Base-by-base conservation (phyloP, 92 coral and sea anemone species). In the Epizoanthus scotinus region DNA sequence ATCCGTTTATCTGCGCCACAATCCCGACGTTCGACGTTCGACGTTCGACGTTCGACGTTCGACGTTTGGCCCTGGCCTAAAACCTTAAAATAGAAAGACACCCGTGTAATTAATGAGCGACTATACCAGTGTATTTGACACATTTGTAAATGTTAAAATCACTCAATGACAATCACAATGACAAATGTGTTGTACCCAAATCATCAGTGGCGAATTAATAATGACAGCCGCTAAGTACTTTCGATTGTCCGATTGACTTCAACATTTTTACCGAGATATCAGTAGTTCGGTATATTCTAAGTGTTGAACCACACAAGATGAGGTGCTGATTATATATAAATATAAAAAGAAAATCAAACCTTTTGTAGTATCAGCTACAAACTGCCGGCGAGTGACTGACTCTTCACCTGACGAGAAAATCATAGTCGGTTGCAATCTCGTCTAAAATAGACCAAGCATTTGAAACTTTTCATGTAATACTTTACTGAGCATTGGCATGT, bases 361-460 rank as follows among this genome's bases (percentile, higher is more conserved):
- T 3, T 60, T 60, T 60, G 66, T 29, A 60, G 66, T 60, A 0
- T 60, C 66, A 60, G 7, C 21, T n/a, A 60, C 25, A 60, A 60
- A 15, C 20, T 60, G 66, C 31, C 66, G 66, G 66, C 66, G 66
- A 60, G 66, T 60, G n/a, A n/a, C n/a, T n/a, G n/a, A n/a, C n/a
- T n/a, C 66, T 60, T 60, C 66, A 60, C 31, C 66, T 60, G 66
- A 60, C 31, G 66, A 60, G 66, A 60, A 60, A 60, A 60, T 60
- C 66, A 60, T 21, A 60, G 66, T 60, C 66, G 24, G 31, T 60
- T 60, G 20, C 66, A 15, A n/a, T 60, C 66, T 5, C 3, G 3
- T 34, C 40, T 34, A 34, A 34, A 34, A 34, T 2, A 34, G 6
- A 34, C 40, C 40, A 2, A 34, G 5, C 3, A 34, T 3, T 34